Evolutionary conservation across 2,888 invertebrate species (phyloP).

Genomic region (Oegoconia quadripuncta): DNA sequence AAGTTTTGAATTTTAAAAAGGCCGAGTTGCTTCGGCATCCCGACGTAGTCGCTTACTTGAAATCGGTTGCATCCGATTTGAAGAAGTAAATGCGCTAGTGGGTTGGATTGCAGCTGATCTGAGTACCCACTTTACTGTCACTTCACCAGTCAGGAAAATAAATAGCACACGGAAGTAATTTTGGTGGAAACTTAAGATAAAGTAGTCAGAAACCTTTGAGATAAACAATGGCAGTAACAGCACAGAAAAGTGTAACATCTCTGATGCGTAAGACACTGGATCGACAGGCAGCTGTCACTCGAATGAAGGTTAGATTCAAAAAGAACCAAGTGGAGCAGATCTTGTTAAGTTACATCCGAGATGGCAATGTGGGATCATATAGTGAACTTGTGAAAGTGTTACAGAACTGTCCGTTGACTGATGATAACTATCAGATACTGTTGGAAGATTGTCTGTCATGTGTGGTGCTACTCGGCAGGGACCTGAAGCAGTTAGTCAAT

Average conservation of each 20-base stretch:
- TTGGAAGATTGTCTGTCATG: slow-evolving; percentile 62
- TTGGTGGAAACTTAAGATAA: too few species aligned
- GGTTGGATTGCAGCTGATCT: too few species aligned
- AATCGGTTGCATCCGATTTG: slow-evolving; percentile 58
- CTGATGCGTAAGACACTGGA: slow-evolving; percentile 67
- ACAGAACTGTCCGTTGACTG: slow-evolving; percentile 56
- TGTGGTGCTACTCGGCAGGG: slow-evolving; percentile 58
- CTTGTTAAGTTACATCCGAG: slow-evolving; percentile 52
- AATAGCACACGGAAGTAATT: too few species aligned
- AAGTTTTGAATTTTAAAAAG: slow-evolving; percentile 70
- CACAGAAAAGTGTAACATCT: slow-evolving; percentile 61
- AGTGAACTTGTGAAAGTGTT: slow-evolving; percentile 68
- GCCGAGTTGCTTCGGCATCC: slow-evolving; percentile 68
- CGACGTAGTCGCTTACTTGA: slow-evolving; percentile 64
- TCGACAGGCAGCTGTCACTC: slow-evolving; percentile 55
- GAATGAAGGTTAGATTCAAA: slow-evolving; percentile 60
- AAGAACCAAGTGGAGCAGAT: slow-evolving; percentile 68
- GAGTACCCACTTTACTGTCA: too few species aligned
- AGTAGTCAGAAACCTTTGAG: too few species aligned
- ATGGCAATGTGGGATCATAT: slow-evolving; percentile 58
- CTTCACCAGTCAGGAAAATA: too few species aligned
- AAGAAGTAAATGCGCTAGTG: too few species aligned
- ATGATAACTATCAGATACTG: slow-evolving; percentile 60
- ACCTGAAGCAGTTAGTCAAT: slow-evolving; percentile 58
- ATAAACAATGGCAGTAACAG: slow-evolving; percentile 56